Conservation (phyloP, 30 jellyfish, hydroid and myxozoan genomes). For the Hydractinia symbiolongicarpus region DNA sequence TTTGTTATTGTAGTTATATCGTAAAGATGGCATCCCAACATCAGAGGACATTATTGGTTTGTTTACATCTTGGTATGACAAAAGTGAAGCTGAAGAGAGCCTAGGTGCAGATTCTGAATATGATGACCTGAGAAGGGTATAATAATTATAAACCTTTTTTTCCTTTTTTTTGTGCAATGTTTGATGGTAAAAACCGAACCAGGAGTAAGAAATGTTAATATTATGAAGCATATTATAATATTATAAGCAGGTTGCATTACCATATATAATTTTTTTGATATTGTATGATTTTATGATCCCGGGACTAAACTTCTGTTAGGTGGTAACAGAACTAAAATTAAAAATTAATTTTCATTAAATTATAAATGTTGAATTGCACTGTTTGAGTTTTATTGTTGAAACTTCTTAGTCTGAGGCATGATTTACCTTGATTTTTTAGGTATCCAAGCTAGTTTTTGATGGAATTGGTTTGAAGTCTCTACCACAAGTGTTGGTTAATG, state of each 20-base stretch:
- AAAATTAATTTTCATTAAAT: too few species aligned
- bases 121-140: constrained; percentile 81
- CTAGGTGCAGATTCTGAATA: constrained; percentile 68
- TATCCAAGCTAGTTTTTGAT: constrained; percentile 48
- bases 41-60: constrained; percentile 41
- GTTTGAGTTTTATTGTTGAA: too few species aligned
- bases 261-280: too few species aligned
- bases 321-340: too few species aligned
- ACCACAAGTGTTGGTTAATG: constrained; percentile 68
- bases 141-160: neutral
- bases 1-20: constrained; percentile 43
- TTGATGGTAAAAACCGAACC: too few species aligned
- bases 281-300: too few species aligned
- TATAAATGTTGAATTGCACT: too few species aligned
- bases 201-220: too few species aligned
- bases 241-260: too few species aligned
- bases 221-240: too few species aligned
- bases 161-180: neutral
- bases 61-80: constrained; percentile 62
- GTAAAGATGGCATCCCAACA: constrained; percentile 40
- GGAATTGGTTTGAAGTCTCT: constrained; percentile 55
- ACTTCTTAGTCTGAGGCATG: too few species aligned
- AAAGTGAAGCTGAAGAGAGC: constrained; percentile 62
- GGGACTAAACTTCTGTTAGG: too few species aligned
- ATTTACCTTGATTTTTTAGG: constrained; percentile 24